A percentile compares a stretch with the other conserved stretches of the same genome.
Evolutionary conservation across 30 jellyfish, hydroid and myxozoan genomes (phyloP).

Genomic region (Chrysaora quinquecirrha): DNA sequence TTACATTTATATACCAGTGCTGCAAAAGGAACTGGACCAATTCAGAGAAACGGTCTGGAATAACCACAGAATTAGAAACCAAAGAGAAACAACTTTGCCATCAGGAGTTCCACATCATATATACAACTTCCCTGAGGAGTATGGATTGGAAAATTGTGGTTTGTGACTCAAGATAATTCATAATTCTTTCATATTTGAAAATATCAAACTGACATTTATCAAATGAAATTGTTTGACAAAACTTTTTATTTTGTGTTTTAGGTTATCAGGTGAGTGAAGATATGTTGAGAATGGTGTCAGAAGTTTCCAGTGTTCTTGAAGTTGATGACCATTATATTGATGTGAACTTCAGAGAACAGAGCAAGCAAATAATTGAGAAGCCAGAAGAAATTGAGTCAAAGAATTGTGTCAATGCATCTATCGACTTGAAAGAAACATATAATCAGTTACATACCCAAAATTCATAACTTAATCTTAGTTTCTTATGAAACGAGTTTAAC

Average conservation of each 20-base stretch:
- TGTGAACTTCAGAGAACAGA: constrained; percentile 27
- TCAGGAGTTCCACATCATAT: constrained; percentile 44
- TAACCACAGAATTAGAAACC: constrained; percentile 28
- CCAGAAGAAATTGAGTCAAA: constrained; percentile 32
- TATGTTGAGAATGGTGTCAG: constrained; percentile 16
- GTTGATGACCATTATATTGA: constrained; percentile 16
- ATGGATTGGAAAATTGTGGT: constrained; percentile 25
- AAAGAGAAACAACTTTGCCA: constrained; percentile 21
- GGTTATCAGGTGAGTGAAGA: constrained; percentile 28
- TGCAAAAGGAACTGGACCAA: constrained; percentile 8
- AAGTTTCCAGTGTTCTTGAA: constrained; percentile 29
- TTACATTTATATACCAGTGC: constrained; percentile 24
- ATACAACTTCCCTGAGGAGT: constrained; percentile 13
- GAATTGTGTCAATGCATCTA: constrained; percentile 21
- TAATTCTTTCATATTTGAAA: constrained; percentile 14
- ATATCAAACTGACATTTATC: constrained; percentile 22
- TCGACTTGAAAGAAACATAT: constrained; percentile 5
- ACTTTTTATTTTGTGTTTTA: neutral
- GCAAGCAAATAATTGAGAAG: constrained; percentile 19
- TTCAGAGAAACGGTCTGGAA: constrained; percentile 41
- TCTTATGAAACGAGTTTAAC: neutral
- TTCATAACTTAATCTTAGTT: neutral
- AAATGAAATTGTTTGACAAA: neutral
- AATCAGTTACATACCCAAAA: constrained; percentile 12
- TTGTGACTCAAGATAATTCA: neutral